Percentiles rank a stretch among this genome's conserved stretches.
These are phyloP conservation scores for Erythrolamprus reginae DNA, from an alignment of 2,113 vertebrate species.

Conservation along the genomic window DNA sequence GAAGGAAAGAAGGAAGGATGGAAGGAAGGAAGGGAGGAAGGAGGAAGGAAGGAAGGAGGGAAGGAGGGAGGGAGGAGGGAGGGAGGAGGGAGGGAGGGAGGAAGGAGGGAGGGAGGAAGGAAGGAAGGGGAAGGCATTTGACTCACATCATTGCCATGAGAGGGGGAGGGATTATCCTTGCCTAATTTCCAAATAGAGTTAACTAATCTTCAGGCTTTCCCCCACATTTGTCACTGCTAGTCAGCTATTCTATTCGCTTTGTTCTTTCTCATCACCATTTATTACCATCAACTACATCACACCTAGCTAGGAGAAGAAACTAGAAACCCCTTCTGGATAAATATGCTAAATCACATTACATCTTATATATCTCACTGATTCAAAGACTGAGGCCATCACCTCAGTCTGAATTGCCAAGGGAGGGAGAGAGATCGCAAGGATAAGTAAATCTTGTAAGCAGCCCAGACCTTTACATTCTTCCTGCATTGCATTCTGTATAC, in stretches of 20 bases:
- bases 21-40: no score
- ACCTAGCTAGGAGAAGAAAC: constrained; percentile 25
- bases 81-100: constrained; percentile 29
- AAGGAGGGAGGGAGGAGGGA: constrained; percentile 17
- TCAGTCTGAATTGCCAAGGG: constrained; percentile 33
- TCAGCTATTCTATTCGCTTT: constrained; percentile 44
- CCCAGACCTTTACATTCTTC: constrained; percentile 15
- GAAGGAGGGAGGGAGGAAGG: constrained; percentile 21
- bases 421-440: constrained; percentile 32
- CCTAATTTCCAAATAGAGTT: constrained; percentile 52
- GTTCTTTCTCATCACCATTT: constrained; percentile 29
- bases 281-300: constrained; percentile 44
- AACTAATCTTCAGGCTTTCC: constrained; percentile 1
- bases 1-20: constrained; percentile 22
- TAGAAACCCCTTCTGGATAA: constrained; percentile 45
- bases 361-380: constrained; percentile 35
- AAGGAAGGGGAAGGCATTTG: background rate
- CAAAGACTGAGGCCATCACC: constrained; percentile 28
- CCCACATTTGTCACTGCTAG: background rate
- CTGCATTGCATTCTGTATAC: constrained; percentile 38
- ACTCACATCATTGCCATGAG: constrained; percentile 49
- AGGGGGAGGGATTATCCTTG: constrained; percentile 13
- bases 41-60: constrained; percentile 20
- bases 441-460: constrained; percentile 38
- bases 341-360: constrained; percentile 46